A percentile compares a stretch with the other conserved stretches of the same genome.
Evolutionary conservation across 2,113 vertebrate species (phyloP).

Genomic region (Eidolon helvum): DNA sequence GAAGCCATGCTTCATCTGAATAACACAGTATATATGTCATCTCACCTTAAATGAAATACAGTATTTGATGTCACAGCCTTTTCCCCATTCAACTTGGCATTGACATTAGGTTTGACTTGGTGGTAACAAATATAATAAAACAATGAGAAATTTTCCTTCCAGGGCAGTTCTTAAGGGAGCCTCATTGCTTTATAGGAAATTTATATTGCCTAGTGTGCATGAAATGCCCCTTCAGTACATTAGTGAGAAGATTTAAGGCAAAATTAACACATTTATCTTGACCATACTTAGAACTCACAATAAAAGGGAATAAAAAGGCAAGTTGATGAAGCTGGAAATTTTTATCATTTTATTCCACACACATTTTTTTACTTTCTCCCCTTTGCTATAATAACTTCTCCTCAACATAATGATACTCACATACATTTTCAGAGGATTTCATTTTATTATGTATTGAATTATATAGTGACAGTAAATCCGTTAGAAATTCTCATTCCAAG

Average conservation of each 20-base stretch:
- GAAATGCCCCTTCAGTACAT: neutral
- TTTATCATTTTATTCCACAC: neutral
- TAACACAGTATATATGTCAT: neutral
- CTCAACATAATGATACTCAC: neutral
- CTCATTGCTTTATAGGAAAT: neutral
- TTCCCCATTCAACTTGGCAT: neutral
- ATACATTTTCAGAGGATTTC: conserved; percentile 34
- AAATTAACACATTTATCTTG: neutral
- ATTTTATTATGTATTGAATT: conserved; percentile 15
- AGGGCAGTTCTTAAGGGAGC: neutral
- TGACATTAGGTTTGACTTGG: neutral
- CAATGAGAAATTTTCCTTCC: neutral
- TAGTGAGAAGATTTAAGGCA: neutral
- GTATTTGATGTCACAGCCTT: neutral
- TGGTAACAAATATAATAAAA: conserved; percentile 30
- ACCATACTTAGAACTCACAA: neutral
- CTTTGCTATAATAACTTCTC: conserved; percentile 31
- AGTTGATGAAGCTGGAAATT: neutral
- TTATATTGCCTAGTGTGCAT: neutral
- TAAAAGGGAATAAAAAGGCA: neutral
- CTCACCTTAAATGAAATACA: neutral
- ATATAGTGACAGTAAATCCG: neutral
- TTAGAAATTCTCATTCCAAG: neutral
- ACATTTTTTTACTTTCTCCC: neutral
- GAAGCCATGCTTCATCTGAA: neutral